A percentile compares a stretch with the other conserved stretches of the same genome.
phyloP scores from a whole-genome alignment of 2,113 vertebrate species.

The Marcusenius ussheri region DNA sequence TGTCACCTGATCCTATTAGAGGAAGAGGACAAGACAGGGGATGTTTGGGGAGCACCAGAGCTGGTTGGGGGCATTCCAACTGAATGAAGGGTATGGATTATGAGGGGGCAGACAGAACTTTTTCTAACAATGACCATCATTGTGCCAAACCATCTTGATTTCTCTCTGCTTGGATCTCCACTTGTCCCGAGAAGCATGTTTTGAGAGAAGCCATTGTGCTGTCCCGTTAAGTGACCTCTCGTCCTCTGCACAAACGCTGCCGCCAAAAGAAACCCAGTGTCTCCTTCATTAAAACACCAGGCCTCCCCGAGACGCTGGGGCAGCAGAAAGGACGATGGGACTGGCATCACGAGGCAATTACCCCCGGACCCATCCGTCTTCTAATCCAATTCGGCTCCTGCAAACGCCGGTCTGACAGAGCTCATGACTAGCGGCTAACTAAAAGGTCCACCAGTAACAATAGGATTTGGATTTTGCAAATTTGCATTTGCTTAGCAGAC shows the following conservation, averaged over 20 bases:
- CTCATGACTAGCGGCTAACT: not conserved
- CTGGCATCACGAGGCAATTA: conserved; percentile 51
- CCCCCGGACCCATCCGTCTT: conserved; percentile 32
- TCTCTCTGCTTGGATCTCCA: conserved; percentile 4
- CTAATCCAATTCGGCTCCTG: conserved; percentile 40
- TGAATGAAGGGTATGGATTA: conserved; percentile 2
- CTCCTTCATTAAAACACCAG: conserved; percentile 21
- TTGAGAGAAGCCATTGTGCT: conserved; percentile 36
- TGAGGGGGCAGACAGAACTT: conserved; percentile 16
- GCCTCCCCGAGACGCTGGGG: conserved; percentile 12
- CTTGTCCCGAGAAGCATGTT: not conserved
- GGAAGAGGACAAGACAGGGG: conserved; percentile 30
- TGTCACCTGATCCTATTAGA: conserved; percentile 63
- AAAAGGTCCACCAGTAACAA: not conserved
- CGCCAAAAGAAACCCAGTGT: conserved; percentile 27
- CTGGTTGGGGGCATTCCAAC: conserved; percentile 26
- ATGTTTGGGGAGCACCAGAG: conserved; percentile 31
- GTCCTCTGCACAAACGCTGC: conserved; percentile 31
- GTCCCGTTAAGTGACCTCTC: conserved; percentile 19
- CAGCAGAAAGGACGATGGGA: conserved; percentile 22
- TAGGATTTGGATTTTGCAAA: not conserved
- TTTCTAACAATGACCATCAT: conserved; percentile 27
- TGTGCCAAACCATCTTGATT: conserved; percentile 25
- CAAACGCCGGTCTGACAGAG: conserved; percentile 3
- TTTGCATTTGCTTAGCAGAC: not conserved